Base-by-base conservation (phyloP, 2,113 vertebrate genomes). In the Pygoscelis antarcticus region DNA sequence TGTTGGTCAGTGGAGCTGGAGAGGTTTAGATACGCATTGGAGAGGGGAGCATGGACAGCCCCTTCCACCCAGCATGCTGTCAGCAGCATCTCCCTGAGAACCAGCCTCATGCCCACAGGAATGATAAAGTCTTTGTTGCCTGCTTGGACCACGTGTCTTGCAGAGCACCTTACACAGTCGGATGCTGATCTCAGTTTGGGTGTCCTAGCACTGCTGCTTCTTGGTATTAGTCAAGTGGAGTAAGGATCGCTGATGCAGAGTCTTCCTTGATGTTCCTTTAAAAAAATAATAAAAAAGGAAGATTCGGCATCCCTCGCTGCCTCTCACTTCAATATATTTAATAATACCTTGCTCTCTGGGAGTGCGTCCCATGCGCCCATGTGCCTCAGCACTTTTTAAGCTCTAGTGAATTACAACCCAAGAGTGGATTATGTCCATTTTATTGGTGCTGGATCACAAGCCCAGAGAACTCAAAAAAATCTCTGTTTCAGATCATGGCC, bases 321-420 rank as follows among this genome's bases (percentile, higher is more conserved):
- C 47, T 95, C 40, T 47, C 21, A 1, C 65, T 76, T 70, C 44
- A 40, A 7, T 36, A 6, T 19, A 68, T 68, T 88, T 88, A 79
- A 51, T 75, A 78, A 68, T 58, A 76, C 52, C 54, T 82, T 15
- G 6, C 20, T 82, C 27, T 57, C 40, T 1, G 2, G 25, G 57
- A 78, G 34, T 7, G 0, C 9, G 2, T 75, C 69, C 47, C 26
- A 38, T 71, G 76, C 42, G 44, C 77, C 52, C 29, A 11, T 40
- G 18, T 84, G 54, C 83, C 64, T 96, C 89, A 96, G 95, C 81
- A 66, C 70, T 94, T 97, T 89, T 87, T 44, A 89, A 85, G 60
- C 70, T 93, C 81, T 62, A 38, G 6, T 70, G 74, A 78, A 74
- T 80, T 74, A 69, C 66, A 85, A 7, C 44, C 38, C 52, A 58